Conservation (phyloP, 37 sponge, comb jelly and placozoan species). For the Hexactinellida sp. region DNA sequence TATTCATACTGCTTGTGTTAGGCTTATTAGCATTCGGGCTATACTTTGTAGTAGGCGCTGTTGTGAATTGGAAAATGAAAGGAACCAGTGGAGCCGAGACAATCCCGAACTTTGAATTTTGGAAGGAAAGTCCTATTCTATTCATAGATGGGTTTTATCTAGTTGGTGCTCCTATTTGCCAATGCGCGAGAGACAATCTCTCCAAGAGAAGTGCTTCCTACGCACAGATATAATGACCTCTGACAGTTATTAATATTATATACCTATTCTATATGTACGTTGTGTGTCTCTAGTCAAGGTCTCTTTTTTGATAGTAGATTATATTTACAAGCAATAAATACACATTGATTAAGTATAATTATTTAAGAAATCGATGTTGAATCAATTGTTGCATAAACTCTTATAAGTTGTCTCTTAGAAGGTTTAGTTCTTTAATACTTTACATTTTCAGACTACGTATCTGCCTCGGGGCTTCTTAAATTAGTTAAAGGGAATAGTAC, state of each 20-base stretch:
- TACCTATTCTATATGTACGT: neutral
- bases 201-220: constrained; percentile 14
- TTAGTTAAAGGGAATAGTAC: too few relatives aligned
- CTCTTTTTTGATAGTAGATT: neutral
- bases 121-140: neutral
- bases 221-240: neutral
- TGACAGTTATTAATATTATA: neutral
- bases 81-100: neutral
- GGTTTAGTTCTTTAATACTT: too few relatives aligned
- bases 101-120: neutral
- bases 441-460: too few relatives aligned
- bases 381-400: too few relatives aligned
- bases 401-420: too few relatives aligned
- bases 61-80: constrained; percentile 11
- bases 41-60: neutral
- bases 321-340: neutral
- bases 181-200: constrained; percentile 14
- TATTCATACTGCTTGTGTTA: neutral
- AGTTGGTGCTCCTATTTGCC: neutral
- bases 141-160: constrained; percentile 7
- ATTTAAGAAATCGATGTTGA: too few relatives aligned
- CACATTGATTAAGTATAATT: too few relatives aligned
- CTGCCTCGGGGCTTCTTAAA: too few relatives aligned
- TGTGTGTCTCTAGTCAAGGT: neutral
- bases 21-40: neutral